A percentile compares a stretch with the other conserved stretches of the same genome.
These are phyloP conservation scores for Mareca strepera DNA, from an alignment of 2,797 vertebrate species.

Conservation along the genomic window DNA sequence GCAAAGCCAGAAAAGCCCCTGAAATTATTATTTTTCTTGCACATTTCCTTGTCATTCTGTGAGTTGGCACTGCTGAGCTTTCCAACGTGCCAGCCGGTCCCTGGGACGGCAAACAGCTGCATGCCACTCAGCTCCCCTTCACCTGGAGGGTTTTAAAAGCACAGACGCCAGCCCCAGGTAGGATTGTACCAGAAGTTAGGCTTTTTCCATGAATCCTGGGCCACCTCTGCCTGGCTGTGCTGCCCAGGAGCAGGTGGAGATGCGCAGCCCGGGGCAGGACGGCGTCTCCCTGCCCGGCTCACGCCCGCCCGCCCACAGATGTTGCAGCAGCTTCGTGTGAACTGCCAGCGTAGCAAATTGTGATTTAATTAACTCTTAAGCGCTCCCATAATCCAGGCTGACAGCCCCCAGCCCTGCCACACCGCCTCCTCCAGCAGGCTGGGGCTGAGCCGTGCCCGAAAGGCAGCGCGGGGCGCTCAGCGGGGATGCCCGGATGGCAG, in stretches of 20 bases:
- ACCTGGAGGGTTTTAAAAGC: background rate
- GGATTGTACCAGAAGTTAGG: rapidly evolving
- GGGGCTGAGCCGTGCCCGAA: background rate
- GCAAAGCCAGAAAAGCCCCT: background rate
- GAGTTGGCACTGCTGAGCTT: background rate
- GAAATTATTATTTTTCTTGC: background rate
- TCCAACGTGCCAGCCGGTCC: background rate
- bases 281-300: slow-evolving; percentile 31
- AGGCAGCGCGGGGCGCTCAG: background rate
- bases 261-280: background rate
- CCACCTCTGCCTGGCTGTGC: background rate
- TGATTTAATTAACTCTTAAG: slow-evolving; percentile 83
- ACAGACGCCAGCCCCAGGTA: rapidly evolving
- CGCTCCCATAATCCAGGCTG: slow-evolving; percentile 64
- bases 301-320: slow-evolving; percentile 41
- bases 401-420: slow-evolving; percentile 17
- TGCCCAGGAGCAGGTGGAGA: background rate
- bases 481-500: background rate
- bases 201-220: rapidly evolving
- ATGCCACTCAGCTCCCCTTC: background rate
- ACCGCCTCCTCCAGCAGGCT: slow-evolving; percentile 18
- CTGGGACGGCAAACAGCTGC: background rate
- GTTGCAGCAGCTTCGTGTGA: slow-evolving; percentile 71
- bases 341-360: slow-evolving; percentile 81
- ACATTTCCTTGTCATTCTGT: rapidly evolving